Evolutionary conservation across 1,140 invertebrate genomes (phyloP).

Genomic region (Trissolcus basalis): DNA sequence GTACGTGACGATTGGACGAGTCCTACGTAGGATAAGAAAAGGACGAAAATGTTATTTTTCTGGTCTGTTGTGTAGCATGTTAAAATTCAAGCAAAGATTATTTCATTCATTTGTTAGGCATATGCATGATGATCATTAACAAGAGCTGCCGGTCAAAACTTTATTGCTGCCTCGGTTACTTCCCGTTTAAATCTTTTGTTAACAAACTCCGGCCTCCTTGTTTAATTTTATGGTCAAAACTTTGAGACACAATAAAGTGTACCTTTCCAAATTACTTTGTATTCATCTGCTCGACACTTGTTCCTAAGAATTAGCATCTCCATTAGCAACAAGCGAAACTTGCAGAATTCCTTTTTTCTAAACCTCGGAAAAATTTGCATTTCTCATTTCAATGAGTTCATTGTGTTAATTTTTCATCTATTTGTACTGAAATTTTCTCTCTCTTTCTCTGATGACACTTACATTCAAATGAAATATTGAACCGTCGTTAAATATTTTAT

Average conservation of each 20-base stretch:
- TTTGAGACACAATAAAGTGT: not conserved
- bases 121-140: not conserved
- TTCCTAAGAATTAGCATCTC: not conserved
- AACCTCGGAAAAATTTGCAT: too few relatives aligned
- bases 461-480: too few relatives aligned
- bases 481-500: too few relatives aligned
- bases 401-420: not conserved
- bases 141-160: not conserved
- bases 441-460: too few relatives aligned
- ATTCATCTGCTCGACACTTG: not conserved
- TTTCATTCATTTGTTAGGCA: not conserved
- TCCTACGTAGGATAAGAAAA: not conserved
- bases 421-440: too few relatives aligned
- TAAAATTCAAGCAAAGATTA: not conserved
- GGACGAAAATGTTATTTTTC: not conserved
- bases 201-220: not conserved
- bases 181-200: slow-evolving; percentile 2
- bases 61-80: not conserved
- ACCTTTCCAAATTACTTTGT: not conserved
- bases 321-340: not conserved
- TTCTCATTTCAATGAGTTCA: too few relatives aligned
- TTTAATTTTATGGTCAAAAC: slow-evolving; percentile 1
- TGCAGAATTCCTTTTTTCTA: not conserved
- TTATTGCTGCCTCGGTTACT: not conserved
- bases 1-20: slow-evolving; percentile 2